Conservation (phyloP, 2,888 invertebrate species). For the Carcina quercana region DNA sequence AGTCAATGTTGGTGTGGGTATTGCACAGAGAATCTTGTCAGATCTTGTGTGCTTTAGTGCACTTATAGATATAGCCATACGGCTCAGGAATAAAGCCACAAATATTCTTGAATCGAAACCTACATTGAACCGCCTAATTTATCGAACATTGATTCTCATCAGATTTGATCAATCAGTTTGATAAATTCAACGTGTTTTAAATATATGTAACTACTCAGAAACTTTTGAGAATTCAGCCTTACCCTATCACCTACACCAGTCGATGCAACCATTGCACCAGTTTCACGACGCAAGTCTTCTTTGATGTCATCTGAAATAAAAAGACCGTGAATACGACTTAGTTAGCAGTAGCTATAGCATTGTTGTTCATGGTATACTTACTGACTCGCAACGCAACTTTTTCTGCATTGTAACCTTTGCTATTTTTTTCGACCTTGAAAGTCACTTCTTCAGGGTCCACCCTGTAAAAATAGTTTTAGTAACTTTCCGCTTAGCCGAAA, state of each 20-base stretch:
- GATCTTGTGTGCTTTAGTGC: too few species aligned
- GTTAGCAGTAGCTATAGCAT: background rate
- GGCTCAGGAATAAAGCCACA: too few species aligned
- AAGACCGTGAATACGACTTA: background rate
- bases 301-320: conserved; percentile 71
- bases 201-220: too few species aligned
- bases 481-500: background rate
- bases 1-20: too few species aligned
- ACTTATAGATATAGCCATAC: too few species aligned
- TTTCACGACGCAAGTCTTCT: conserved; percentile 76
- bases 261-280: conserved; percentile 80
- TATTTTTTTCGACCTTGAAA: conserved; percentile 81
- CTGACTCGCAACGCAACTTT: conserved; percentile 80
- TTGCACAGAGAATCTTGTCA: too few species aligned
- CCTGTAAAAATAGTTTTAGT: conserved; percentile 53
- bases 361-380: too few species aligned
- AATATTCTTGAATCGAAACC: too few species aligned
- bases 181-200: too few species aligned
- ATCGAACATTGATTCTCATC: too few species aligned
- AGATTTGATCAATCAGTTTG: too few species aligned
- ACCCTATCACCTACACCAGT: conserved; percentile 89
- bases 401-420: conserved; percentile 77
- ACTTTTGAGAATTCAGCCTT: conserved; percentile 26
- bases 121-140: too few species aligned
- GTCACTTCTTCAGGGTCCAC: conserved; percentile 85